Conservation (phyloP, 2,113 vertebrate species). For the Thryonomys swinderianus region DNA sequence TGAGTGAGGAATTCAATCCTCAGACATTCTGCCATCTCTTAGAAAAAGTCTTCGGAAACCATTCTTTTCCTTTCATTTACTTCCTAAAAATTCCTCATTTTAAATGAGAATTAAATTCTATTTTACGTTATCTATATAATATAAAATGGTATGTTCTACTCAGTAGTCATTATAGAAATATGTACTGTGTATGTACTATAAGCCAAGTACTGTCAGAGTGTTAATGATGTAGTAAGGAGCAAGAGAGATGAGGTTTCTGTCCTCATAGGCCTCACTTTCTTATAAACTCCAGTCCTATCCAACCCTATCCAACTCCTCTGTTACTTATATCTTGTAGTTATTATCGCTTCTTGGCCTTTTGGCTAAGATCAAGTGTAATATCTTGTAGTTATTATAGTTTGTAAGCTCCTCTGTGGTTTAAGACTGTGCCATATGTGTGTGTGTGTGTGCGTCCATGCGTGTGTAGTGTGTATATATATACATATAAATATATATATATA, state of each 20-base stretch:
- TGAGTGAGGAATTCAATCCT: not conserved
- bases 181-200: not conserved
- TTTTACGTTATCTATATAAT: not conserved
- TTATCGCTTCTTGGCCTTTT: too few relatives aligned
- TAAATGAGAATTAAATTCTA: slow-evolving; percentile 21
- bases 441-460: too few relatives aligned
- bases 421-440: not conserved
- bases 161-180: not conserved
- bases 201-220: not conserved
- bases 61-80: not conserved
- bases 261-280: not conserved
- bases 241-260: not conserved
- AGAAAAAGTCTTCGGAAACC: not conserved
- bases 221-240: not conserved
- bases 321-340: not conserved
- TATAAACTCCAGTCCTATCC: not conserved
- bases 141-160: not conserved
- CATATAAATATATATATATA: too few relatives aligned
- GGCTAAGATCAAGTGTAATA: too few relatives aligned
- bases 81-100: slow-evolving; percentile 19
- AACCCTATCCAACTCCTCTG: not conserved
- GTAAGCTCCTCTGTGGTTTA: not conserved
- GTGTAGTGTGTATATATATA: too few relatives aligned
- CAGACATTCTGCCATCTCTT: not conserved
- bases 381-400: not conserved